Percentiles rank a stretch among this genome's conserved stretches.
phyloP scores from a whole-genome alignment of 2,888 invertebrate species.

The Cylloceria caligata region DNA sequence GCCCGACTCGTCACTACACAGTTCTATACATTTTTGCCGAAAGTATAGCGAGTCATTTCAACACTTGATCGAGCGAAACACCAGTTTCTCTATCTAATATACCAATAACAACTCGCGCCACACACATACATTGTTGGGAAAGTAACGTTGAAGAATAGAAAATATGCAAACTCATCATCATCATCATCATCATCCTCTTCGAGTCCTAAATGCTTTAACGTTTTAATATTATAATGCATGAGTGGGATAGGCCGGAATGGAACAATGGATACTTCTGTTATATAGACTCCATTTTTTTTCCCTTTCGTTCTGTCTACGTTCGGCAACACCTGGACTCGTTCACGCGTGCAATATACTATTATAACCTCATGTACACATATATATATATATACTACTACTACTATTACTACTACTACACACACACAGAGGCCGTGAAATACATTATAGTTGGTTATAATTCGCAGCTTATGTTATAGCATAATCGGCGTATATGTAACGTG shows the following conservation, averaged over 20 bases:
- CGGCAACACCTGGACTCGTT: slow-evolving; percentile 64
- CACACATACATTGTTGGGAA: background rate
- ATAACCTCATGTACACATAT: background rate
- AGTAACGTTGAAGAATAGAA: slow-evolving; percentile 18
- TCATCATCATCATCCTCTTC: slow-evolving; percentile 45
- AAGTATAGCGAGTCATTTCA: too few relatives aligned
- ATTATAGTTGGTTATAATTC: slow-evolving; percentile 51
- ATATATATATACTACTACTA: background rate
- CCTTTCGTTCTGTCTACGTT: slow-evolving; percentile 3
- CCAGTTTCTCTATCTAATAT: slow-evolving; percentile 30
- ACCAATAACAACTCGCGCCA: slow-evolving; percentile 12
- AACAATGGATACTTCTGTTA: slow-evolving; percentile 58
- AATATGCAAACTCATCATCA: slow-evolving; percentile 56
- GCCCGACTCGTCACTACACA: slow-evolving; percentile 38
- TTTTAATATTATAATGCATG: slow-evolving; percentile 58
- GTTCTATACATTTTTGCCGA: slow-evolving; percentile 39
- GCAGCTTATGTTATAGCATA: slow-evolving; percentile 2
- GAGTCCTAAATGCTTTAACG: slow-evolving; percentile 45
- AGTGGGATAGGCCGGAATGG: slow-evolving; percentile 18
- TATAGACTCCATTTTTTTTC: background rate
- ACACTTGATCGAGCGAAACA: slow-evolving; percentile 58
- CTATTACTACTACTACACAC: too few relatives aligned
- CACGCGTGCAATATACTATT: slow-evolving; percentile 61
- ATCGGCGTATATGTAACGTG: slow-evolving; percentile 15
- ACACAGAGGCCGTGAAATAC: background rate